phyloP scores from a whole-genome alignment of 1,140 invertebrate species.

The Aphis craccivora region DNA sequence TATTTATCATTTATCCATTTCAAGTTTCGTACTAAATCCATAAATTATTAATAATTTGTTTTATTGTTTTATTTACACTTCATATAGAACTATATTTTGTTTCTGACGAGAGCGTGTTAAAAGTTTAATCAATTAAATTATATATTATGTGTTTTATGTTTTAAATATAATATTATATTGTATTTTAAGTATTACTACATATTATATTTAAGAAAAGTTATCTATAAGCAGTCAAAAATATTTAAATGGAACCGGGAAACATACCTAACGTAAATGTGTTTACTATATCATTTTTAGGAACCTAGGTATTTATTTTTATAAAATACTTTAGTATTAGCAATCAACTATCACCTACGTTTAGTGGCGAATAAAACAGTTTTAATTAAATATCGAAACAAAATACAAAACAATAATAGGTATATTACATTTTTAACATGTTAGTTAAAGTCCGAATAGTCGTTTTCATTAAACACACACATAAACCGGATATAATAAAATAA shows the following conservation, averaged over 20 bases:
- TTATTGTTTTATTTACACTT: not conserved
- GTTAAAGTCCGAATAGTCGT: not conserved
- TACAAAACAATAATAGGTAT: not conserved
- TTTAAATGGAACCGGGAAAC: not conserved
- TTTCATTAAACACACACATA: not conserved
- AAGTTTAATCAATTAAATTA: not conserved
- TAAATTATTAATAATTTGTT: not conserved
- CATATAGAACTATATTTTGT: not conserved
- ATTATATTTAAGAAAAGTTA: not conserved
- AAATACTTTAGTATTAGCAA: not conserved
- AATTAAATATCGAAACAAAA: not conserved
- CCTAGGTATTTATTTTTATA: conserved; percentile 6
- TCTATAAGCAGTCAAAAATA: not conserved
- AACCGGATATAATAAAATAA: not conserved
- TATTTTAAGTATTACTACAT: not conserved
- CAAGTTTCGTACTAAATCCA: not conserved
- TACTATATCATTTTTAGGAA: not conserved
- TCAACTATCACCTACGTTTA: not conserved
- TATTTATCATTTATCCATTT: not conserved
- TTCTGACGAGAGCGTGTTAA: not conserved
- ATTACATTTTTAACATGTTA: not conserved
- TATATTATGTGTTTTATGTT: not conserved
- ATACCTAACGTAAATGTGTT: not conserved
- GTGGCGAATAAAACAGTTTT: not conserved
- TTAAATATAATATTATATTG: not conserved